Evolutionary conservation across 2,113 vertebrate genomes (phyloP).

Genomic region (Osmerus eperlanus): DNA sequence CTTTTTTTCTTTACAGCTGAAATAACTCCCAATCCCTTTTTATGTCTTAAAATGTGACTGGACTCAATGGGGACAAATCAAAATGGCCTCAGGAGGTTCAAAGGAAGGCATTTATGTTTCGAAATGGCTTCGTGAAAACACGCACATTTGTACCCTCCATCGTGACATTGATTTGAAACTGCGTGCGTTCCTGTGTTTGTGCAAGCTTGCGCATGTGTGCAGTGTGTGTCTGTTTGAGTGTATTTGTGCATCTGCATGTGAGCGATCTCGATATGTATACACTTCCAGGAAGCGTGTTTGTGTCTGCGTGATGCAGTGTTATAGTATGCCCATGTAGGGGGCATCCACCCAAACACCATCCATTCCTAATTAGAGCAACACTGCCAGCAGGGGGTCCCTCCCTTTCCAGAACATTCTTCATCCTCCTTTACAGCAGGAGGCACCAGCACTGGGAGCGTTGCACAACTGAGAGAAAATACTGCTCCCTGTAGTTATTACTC

Average conservation of each 20-base stretch:
- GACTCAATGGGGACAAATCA: too few relatives aligned
- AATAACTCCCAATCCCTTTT: too few relatives aligned
- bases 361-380: slow-evolving; percentile 63
- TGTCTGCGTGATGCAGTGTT: slow-evolving; percentile 42
- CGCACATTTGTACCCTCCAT: too few relatives aligned
- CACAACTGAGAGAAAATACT: slow-evolving; percentile 12
- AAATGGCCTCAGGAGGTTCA: too few relatives aligned
- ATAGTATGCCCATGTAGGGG: slow-evolving; percentile 35
- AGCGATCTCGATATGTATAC: slow-evolving; percentile 34
- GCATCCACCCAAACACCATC: slow-evolving; percentile 47
- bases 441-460: slow-evolving; percentile 39
- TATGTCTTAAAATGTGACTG: too few relatives aligned
- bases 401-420: slow-evolving; percentile 51
- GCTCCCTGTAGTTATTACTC: too few relatives aligned
- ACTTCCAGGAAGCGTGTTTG: too few relatives aligned
- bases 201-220: background rate
- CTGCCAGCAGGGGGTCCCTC: slow-evolving; percentile 52
- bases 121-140: too few relatives aligned
- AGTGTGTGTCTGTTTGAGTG: too few relatives aligned
- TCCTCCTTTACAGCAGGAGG: slow-evolving; percentile 43
- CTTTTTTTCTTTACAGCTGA: too few relatives aligned
- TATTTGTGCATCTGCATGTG: background rate
- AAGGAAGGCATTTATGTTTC: too few relatives aligned
- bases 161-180: too few relatives aligned
- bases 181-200: background rate